Conservation (phyloP, 2,797 vertebrate species). For the Ctenosaura bakeri region DNA sequence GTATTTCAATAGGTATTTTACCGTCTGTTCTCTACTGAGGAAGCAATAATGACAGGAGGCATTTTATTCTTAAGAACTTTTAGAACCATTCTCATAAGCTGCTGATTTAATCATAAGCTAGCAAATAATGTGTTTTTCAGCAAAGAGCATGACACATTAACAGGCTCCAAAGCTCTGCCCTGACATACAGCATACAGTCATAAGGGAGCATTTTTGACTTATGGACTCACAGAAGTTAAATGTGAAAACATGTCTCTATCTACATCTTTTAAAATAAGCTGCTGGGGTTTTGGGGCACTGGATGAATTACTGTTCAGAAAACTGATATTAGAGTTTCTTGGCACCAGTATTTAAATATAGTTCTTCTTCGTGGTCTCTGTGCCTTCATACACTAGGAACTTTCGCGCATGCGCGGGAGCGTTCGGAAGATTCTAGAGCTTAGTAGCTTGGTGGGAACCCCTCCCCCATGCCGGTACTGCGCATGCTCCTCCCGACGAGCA, state of each 20-base stretch:
- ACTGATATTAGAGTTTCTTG: neutral
- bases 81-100: conserved; percentile 41
- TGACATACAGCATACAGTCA: conserved; percentile 41
- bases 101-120: conserved; percentile 52
- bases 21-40: conserved; percentile 47
- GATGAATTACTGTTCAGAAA: conserved; percentile 2
- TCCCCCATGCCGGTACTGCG: too few relatives aligned
- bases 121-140: conserved; percentile 60
- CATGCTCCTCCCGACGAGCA: too few relatives aligned
- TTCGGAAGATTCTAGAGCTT: too few relatives aligned
- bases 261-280: neutral
- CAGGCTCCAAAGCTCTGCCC: conserved; percentile 52
- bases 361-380: too few relatives aligned
- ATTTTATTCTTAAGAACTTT: conserved; percentile 48
- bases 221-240: conserved; percentile 20
- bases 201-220: conserved; percentile 41
- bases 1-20: conserved; percentile 57
- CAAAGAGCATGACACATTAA: conserved; percentile 58
- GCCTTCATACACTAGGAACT: too few relatives aligned
- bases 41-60: conserved; percentile 26
- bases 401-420: too few relatives aligned
- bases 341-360: neutral
- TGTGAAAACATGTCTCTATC: conserved; percentile 18
- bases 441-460: too few relatives aligned
- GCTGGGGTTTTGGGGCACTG: neutral